Evolutionary conservation across 1,140 invertebrate species (phyloP), one percentile per base, ranked within the genome.

Genomic region (Bombus vancouverensis): DNA sequence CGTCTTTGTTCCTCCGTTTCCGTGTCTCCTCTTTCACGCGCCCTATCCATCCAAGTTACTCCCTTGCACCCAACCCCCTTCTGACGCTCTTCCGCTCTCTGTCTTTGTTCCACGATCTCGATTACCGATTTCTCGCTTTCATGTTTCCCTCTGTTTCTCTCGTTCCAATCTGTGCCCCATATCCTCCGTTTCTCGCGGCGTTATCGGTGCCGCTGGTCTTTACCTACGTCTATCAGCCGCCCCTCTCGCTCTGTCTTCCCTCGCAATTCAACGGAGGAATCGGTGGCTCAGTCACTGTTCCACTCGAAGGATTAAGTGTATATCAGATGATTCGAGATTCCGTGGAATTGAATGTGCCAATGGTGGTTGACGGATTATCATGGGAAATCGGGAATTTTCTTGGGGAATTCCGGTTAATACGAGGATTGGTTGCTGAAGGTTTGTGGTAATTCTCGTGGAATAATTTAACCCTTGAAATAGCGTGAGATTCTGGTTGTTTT

Each of bases 321-420:
- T 91, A 92, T 91, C 90, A 86, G 88, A 91, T 90, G 88, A 91
- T 91, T 91, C 86, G 86, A 91, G 84, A 87, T 88, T 87, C 84
- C 75, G 74, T 86, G 74, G 87, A 91, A 90, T 91, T 89, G 89
- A 92, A 92, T 90, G 89, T 89, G 90, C 89, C 90, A 88, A 77
- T 86, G 85, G 78, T 77, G 85, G 85, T 81, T 81, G 78, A 81
- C 70, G 44, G 68, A 85, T 85, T 81, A 85, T 85, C 73, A 80
- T 42, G 42, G 39, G 34, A 44, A 70, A 77, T n/a, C 12, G 13
- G 9, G 53, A 22, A 8, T 53, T 32, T 65, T 77, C 62, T 77
- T 44, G 0, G 37, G 42, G 57, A 42, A 32, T 65, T 32, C 37
- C n/a, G 34, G 34, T 39, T 76, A 39, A 34, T 42, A 34, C 34